Evolutionary conservation across 2,888 invertebrate genomes (phyloP).

Genomic region (Hydrotaea diabolus): DNA sequence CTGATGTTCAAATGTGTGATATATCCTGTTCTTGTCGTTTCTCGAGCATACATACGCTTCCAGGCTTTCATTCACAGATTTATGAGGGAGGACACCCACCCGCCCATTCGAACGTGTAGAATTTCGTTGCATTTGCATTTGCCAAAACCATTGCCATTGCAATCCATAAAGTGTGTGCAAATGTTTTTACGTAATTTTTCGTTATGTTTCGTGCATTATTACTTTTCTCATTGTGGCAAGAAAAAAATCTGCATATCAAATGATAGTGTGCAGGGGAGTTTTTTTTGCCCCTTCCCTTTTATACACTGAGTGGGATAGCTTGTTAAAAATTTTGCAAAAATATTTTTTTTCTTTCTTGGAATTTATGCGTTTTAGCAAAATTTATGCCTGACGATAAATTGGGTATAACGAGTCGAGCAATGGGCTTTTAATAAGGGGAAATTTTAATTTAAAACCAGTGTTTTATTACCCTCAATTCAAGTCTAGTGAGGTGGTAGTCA

Average conservation of each 20-base stretch:
- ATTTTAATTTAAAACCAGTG: too few species aligned
- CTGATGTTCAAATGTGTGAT: neutral
- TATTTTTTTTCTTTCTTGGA: neutral
- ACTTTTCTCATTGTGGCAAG: slow-evolving; percentile 15
- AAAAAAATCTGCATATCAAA: slow-evolving; percentile 39
- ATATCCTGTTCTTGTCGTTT: neutral
- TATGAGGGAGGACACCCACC: neutral
- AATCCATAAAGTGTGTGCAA: neutral
- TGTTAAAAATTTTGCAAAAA: neutral
- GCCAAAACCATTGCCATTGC: neutral
- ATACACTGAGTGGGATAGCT: neutral
- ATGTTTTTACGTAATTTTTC: neutral
- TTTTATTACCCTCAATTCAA: too few species aligned
- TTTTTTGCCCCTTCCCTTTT: neutral
- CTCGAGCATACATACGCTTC: neutral
- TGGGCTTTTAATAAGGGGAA: too few species aligned
- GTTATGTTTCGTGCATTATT: slow-evolving; percentile 12
- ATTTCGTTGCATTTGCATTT: slow-evolving; percentile 2
- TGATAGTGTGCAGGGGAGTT: slow-evolving; percentile 7
- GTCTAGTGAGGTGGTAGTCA: too few species aligned
- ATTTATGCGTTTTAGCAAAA: too few species aligned
- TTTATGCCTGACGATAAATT: too few species aligned
- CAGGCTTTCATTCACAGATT: neutral
- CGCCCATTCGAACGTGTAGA: neutral
- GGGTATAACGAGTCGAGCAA: too few species aligned